Evolutionary conservation across 2,113 vertebrate species (phyloP), one percentile per base, ranked within the genome.

Genomic region (Tetrax tetrax): DNA sequence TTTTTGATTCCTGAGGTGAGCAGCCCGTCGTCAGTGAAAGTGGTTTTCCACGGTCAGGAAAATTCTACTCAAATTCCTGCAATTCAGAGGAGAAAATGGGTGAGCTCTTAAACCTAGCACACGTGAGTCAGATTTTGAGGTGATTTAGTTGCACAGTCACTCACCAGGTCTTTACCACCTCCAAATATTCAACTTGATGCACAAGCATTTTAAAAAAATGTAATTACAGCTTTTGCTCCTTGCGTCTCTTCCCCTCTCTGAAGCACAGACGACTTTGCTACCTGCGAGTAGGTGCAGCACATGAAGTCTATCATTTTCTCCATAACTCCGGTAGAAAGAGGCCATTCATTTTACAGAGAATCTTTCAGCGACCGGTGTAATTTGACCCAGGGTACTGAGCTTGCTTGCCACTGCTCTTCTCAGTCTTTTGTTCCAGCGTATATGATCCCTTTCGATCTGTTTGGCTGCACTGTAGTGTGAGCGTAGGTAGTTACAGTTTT

Each of bases 381-480:
- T 1, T 65, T 31, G 54, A 86, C 9, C 81, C 70, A 10, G 78
- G 25, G 56, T 3, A 1, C 37, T 2, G 59, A 37, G 91, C 76
- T 16, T 28, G 31, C 63, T 43, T 31, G 29, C 56, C 19, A 0
- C 48, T 2, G 60, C 27, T 0, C 54, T 75, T 9, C 10, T 7
- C 12, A 3, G 6, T 33, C 75, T 48, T 80, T 43, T 69, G 63
- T 77, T 65, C 53, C 80, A 16, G 2, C 1, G 0, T 27, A 0
- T 5, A 1, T 4, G 4, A 14, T 57, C 69, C 56, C 28, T 75
- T 50, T 47, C 3, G 0, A 4, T 28, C 66, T 5, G 20, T 7
- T 48, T 25, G 82, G 72, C 47, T 1, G 3, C 2, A 33, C 61
- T 24, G 14, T 2, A 0, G 12, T 4, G 33, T 29, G 25, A 3